A percentile compares a stretch with the other conserved stretches of the same genome.
Evolutionary conservation across 2,113 vertebrate genomes (phyloP).

Genomic region (Channa argus): DNA sequence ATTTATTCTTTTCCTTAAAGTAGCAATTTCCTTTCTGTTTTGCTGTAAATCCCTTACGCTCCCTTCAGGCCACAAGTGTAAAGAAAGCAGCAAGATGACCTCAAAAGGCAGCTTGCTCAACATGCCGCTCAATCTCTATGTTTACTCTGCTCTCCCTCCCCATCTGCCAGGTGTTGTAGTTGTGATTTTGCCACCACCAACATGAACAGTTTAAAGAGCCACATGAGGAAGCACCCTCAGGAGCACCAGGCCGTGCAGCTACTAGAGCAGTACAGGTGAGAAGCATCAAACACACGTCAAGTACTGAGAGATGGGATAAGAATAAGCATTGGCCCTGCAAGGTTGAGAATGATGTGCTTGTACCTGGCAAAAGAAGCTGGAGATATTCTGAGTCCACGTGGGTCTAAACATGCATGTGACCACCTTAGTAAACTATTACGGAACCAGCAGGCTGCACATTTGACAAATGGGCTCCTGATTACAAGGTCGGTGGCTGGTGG

Average conservation of each 20-base stretch:
- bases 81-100: conserved; percentile 18
- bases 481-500: background rate
- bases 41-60: conserved; percentile 30
- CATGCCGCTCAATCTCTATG: background rate
- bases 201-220: conserved; percentile 92
- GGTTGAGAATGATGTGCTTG: background rate
- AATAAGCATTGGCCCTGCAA: background rate
- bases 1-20: conserved; percentile 35
- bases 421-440: background rate
- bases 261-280: conserved; percentile 90
- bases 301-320: background rate
- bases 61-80: conserved; percentile 23
- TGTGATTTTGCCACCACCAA: conserved; percentile 92
- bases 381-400: background rate
- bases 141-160: background rate
- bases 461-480: conserved; percentile 33
- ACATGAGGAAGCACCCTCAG: conserved; percentile 89
- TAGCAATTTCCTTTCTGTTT: conserved; percentile 33
- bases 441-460: background rate
- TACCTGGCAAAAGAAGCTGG: background rate
- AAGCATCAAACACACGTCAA: background rate
- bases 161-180: conserved; percentile 82
- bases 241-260: conserved; percentile 90
- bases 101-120: conserved; percentile 34
- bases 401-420: background rate